Evolutionary conservation across 1,140 invertebrate genomes (phyloP), one percentile per base, ranked within the genome.

Genomic region (Schlechtendalia chinensis): DNA sequence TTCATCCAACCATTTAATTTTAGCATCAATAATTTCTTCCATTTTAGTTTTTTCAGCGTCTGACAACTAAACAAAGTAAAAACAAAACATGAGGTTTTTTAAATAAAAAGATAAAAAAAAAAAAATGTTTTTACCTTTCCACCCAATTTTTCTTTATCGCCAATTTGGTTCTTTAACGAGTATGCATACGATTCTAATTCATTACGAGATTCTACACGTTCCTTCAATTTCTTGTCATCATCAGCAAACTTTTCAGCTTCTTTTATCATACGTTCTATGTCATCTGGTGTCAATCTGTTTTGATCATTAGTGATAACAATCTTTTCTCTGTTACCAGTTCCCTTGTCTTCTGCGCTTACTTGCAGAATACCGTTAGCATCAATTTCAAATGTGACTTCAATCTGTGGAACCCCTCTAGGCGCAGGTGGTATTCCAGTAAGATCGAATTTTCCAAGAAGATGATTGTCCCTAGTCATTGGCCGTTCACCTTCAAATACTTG

Each of bases 401-500:
- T 98, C 87, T 99, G 96, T n/a, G 97, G 97, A 59, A 99, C 96
- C 81, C 98, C 97, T 85, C 97, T 89, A 5, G 97, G 97, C 65
- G 97, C 97, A 56, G 97, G 97, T 82, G 98, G 97, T 83, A 99
- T 98, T 71, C 97, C 98, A 82, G 96, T 99, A 39, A 99, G 87
- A 86, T 99, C 98, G 86, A 99, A 99, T 87, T 99, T 98, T 81
- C 97, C 97, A 47, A 98, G 89, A 74, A 96, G 88, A 88, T 99
- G 97, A 87, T 99, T 99, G 86, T 99, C 98, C 87, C 99, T 99
- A 82, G 97, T 99, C 97, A 99, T 98, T 45, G 97, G 95, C 85
- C 98, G 92, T 88, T 99, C 98, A 84, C 98, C 96, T 88, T 98
- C 96, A 85, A 92, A 97, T 0, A 98, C 81, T 85, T 92, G 96